A percentile compares a stretch with the other conserved stretches of the same genome.
Evolutionary conservation across 2,888 invertebrate species (phyloP).

Genomic region (Pilophorus perplexus): DNA sequence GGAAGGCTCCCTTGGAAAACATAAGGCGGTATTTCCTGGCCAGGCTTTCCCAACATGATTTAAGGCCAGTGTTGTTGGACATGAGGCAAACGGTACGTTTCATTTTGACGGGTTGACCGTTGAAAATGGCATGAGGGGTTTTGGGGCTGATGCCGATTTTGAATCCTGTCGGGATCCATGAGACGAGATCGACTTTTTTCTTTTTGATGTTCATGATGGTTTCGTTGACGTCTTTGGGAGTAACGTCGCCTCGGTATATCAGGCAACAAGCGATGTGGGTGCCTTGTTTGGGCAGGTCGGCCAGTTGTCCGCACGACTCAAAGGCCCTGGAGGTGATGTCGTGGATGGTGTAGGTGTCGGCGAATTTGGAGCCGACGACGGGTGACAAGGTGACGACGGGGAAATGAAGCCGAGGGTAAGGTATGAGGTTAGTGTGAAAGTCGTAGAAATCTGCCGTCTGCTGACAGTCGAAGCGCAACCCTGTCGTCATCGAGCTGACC

Average conservation of each 20-base stretch:
- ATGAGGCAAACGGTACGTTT: conserved; percentile 3
- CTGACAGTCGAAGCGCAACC: conserved; percentile 81
- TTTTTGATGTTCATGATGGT: conserved; percentile 79
- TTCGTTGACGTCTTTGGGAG: conserved; percentile 83
- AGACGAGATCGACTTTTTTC: conserved; percentile 79
- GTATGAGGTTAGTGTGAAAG: conserved; percentile 74
- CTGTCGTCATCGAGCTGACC: conserved; percentile 83
- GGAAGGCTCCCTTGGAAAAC: conserved; percentile 7
- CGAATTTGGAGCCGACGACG: conserved; percentile 63
- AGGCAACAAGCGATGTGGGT: conserved; percentile 89
- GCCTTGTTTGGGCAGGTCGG: conserved; percentile 77
- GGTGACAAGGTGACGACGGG: conserved; percentile 72
- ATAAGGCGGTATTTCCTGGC: not conserved
- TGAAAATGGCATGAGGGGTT: not conserved
- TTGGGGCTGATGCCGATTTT: conserved; percentile 59
- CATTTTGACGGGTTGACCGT: not conserved
- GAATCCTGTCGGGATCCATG: conserved; percentile 92
- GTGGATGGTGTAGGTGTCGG: not conserved
- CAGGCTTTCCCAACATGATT: not conserved
- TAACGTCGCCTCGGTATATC: conserved; percentile 85
- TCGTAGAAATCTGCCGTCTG: conserved; percentile 62
- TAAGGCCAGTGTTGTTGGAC: not conserved
- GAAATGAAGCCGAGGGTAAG: conserved; percentile 90
- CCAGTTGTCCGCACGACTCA: conserved; percentile 86
- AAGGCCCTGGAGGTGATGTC: conserved; percentile 62